These are phyloP conservation scores for Panzeria rudis DNA, from an alignment of 2,888 invertebrate genomes.

Conservation along the genomic window DNA sequence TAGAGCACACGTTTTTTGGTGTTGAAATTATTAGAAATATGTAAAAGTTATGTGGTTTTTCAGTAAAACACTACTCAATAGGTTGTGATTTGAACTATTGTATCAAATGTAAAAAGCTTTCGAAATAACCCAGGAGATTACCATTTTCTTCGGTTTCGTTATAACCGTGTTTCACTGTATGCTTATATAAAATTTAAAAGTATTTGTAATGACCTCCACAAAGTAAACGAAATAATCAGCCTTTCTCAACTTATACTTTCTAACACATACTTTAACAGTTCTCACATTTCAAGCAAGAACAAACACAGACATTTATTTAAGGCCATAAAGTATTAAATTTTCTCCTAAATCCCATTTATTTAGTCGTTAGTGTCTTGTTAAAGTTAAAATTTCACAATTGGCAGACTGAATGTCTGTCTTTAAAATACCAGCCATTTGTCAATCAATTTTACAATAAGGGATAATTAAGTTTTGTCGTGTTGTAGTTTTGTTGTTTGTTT, in stretches of 20 bases:
- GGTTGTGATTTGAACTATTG: too few relatives aligned
- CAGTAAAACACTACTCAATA: too few relatives aligned
- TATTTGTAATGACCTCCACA: slow-evolving; percentile 5
- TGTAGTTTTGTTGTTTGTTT: slow-evolving; percentile 7
- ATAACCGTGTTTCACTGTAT: background rate
- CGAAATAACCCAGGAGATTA: too few relatives aligned
- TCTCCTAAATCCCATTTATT: background rate
- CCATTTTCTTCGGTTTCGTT: background rate
- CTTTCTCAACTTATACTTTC: background rate
- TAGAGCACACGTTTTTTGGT: too few relatives aligned
- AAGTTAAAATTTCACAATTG: background rate
- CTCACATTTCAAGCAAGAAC: background rate
- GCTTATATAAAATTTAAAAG: slow-evolving; percentile 29
- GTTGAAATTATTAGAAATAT: too few relatives aligned
- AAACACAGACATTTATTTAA: background rate
- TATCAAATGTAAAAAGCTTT: too few relatives aligned
- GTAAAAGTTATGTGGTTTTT: too few relatives aligned
- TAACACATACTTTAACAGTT: background rate
- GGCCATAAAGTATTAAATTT: slow-evolving; percentile 1
- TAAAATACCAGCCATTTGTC: slow-evolving; percentile 13
- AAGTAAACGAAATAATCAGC: background rate
- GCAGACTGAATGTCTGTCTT: background rate
- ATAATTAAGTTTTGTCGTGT: slow-evolving; percentile 3
- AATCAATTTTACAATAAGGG: slow-evolving; percentile 5
- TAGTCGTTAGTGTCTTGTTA: background rate